Percentiles rank a stretch among this genome's conserved stretches.
Evolutionary conservation across 2,888 invertebrate genomes (phyloP).

Genomic region (Troides helena): DNA sequence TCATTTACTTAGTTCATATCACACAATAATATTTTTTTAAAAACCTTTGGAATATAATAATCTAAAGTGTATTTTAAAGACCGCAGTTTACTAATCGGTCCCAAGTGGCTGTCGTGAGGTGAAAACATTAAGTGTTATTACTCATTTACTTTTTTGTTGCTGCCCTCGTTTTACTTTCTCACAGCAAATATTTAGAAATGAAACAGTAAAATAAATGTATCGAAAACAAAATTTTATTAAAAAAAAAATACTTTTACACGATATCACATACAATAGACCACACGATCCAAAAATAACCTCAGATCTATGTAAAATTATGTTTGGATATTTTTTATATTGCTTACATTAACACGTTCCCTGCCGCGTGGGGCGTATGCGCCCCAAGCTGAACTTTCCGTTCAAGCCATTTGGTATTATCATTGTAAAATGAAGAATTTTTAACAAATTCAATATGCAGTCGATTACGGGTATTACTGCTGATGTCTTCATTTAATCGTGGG

Average conservation of each 20-base stretch:
- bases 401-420: no score
- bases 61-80: background rate
- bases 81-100: background rate
- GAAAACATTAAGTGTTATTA: slow-evolving; percentile 6
- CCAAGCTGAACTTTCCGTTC: no score
- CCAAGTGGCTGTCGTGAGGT: slow-evolving; percentile 2
- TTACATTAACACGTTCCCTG: background rate
- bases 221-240: slow-evolving; percentile 32
- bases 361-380: no score
- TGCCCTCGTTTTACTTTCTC: background rate
- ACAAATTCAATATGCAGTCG: no score
- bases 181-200: background rate
- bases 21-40: background rate
- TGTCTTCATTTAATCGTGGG: no score
- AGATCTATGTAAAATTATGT: slow-evolving; percentile 10
- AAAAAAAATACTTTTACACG: slow-evolving; percentile 29
- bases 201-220: slow-evolving; percentile 16
- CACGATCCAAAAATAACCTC: slow-evolving; percentile 4
- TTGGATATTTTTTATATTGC: background rate
- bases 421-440: no score
- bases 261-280: slow-evolving; percentile 33
- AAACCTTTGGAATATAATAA: background rate
- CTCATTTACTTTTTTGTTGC: slow-evolving; percentile 5
- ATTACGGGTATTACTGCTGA: no score
- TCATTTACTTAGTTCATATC: no score